Evolutionary conservation across 2,797 vertebrate species (phyloP), one percentile per base, ranked within the genome.

Genomic region (Anisognathus igniventris): DNA sequence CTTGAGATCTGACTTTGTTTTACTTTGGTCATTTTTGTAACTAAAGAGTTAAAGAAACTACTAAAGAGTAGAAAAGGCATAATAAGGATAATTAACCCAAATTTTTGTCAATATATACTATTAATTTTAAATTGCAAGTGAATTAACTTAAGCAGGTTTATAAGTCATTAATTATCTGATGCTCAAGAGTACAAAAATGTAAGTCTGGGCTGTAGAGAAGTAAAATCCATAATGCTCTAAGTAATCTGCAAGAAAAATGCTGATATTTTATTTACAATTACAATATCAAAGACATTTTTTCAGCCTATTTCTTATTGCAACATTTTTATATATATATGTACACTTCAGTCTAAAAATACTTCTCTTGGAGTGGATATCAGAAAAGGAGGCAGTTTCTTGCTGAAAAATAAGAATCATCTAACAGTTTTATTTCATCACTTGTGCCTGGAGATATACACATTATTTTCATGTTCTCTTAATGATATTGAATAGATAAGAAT

Each of bases 381-480:
- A 64, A 91, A 94, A 89, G 14, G 20, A 82, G 33, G 5, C 3
- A 1, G 64, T 91, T 85, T 83, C 68, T 77, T 87, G 45, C 17
- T 87, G 53, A 77, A 45, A 67, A 37, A 3, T n/a, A 80, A 74
- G 39, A 80, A 54, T 75, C 64, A 23, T 64, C 47, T 72, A 45
- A 42, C 1, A 75, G 20, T 65, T 93, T 67, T 4, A 51, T 74
- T 93, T 92, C n/a, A 72, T 50, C 47, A 47, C 22, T 39, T 37
- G 8, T 83, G 25, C 31, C 47, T 83, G 66, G 54, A 92, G 37
- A 71, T 18, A 65, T 40, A 44, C 13, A 74, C 35, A 28, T 65
- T 78, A 61, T 86, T 92, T 88, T 83, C 14, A 31, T 74, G 39
- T 21, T 40, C 14, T 88, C 88, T 77, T 35, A 86, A 77, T 80